A percentile compares a stretch with the other conserved stretches of the same genome.
Conservation (phyloP, 2,888 invertebrate species). For the Lomographa bimaculata region DNA sequence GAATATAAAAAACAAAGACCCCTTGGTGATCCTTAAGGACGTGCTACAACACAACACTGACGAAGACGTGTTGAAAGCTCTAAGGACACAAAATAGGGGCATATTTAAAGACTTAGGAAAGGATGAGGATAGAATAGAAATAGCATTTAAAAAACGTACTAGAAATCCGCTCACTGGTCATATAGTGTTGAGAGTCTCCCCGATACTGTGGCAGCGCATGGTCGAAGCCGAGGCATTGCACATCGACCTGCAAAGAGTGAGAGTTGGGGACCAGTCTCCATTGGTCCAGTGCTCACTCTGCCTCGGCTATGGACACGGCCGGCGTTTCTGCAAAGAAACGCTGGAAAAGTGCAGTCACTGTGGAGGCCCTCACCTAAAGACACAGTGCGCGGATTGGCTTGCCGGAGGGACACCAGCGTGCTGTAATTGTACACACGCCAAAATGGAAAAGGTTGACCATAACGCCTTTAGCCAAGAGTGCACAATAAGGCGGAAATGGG, state of each 20-base stretch:
- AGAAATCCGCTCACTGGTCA: too few species aligned
- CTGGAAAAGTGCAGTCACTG: slow-evolving; percentile 4
- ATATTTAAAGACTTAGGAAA: too few species aligned
- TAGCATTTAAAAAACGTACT: too few species aligned
- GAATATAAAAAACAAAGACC: too few species aligned
- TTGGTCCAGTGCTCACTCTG: slow-evolving; percentile 15
- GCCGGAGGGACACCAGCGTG: background rate
- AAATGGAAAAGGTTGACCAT: slow-evolving; percentile 3
- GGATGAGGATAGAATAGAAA: too few species aligned
- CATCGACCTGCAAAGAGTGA: slow-evolving; percentile 13
- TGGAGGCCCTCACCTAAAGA: background rate
- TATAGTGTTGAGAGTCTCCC: too few species aligned
- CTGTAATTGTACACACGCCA: slow-evolving; percentile 4
- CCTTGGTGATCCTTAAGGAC: slow-evolving; percentile 14
- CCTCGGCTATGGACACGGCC: slow-evolving; percentile 3
- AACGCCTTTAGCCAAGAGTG: slow-evolving; percentile 6
- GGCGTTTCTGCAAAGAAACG: background rate
- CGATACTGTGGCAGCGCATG: too few species aligned
- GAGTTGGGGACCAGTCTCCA: slow-evolving; percentile 27
- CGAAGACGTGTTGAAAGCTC: background rate
- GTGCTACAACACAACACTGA: slow-evolving; percentile 13
- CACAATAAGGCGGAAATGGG: slow-evolving; percentile 11
- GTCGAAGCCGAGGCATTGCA: background rate
- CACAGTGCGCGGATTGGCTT: background rate
- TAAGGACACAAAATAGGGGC: too few species aligned